A percentile compares a stretch with the other conserved stretches of the same genome.
phyloP scores from a whole-genome alignment of 2,797 vertebrate genomes.

The Scolopax rusticola region DNA sequence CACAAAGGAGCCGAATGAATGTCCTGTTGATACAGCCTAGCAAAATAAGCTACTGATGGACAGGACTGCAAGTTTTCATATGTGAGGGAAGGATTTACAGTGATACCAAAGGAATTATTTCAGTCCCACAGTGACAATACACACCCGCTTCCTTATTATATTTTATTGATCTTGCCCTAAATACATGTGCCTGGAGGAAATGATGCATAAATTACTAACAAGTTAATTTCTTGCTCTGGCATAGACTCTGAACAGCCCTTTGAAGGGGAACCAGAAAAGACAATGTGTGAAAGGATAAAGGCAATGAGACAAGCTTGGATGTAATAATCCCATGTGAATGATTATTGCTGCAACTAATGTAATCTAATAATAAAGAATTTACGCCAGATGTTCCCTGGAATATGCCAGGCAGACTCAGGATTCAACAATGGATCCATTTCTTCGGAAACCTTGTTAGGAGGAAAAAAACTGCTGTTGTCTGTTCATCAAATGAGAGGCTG shows the following conservation, averaged over 20 bases:
- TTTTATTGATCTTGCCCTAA: slow-evolving; percentile 66
- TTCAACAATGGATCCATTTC: slow-evolving; percentile 58
- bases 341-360: slow-evolving; percentile 64
- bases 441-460: slow-evolving; percentile 47
- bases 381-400: slow-evolving; percentile 51
- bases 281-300: slow-evolving; percentile 67
- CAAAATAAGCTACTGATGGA: not conserved
- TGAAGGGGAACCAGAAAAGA: slow-evolving; percentile 52
- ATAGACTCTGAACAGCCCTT: slow-evolving; percentile 29
- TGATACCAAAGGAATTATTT: slow-evolving; percentile 49
- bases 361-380: slow-evolving; percentile 67
- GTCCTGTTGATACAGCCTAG: not conserved
- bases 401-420: slow-evolving; percentile 8
- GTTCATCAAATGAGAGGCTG: not conserved
- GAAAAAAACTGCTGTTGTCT: not conserved
- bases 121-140: not conserved
- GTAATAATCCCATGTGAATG: slow-evolving; percentile 55
- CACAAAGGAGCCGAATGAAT: not conserved
- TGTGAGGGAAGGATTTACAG: slow-evolving; percentile 22
- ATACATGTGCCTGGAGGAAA: slow-evolving; percentile 65
- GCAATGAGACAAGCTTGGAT: slow-evolving; percentile 49
- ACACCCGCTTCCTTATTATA: slow-evolving; percentile 51
- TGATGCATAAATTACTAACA: slow-evolving; percentile 65
- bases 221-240: slow-evolving; percentile 30
- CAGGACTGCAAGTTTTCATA: not conserved